Evolutionary conservation across 2,797 vertebrate species (phyloP), one percentile per base, ranked within the genome.

Genomic region (Cheracebus regulus): DNA sequence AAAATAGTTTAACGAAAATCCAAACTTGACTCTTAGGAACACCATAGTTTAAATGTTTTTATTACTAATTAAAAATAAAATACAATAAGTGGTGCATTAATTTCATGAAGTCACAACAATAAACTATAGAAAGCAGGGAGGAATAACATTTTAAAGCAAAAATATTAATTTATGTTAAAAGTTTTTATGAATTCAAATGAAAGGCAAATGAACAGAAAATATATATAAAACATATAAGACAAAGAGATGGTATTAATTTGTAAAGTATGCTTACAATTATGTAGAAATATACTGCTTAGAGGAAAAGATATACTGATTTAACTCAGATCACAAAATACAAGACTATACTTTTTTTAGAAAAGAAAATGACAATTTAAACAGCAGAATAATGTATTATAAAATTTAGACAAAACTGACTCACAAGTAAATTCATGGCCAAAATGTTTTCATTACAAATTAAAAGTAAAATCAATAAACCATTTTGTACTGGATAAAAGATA

Each of bases 381-480:
- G 20, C 28, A 76, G 80, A 46, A 84, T 84, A 72, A 57, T 41
- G 67, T 67, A 41, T 5, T 73, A 48, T 3, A 94, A 95, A n/a
- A 67, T 70, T 85, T 93, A 83, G 41, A 52, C 44, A 70, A 89
- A 92, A 57, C 73, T 61, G 48, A 72, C 5, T 80, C 52, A 58
- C 33, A 89, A 19, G 3, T 76, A 94, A 93, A 95, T 36, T 14
- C 9, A 26, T 36, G n/a, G 2, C 28, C 33, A 92, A 92, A 76
- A 80, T 81, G 87, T 84, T 86, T 89, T 92, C 15, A 84, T 86
- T 89, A 44, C 41, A 89, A 93, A 83, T 87, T 92, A 86, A 82
- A 95, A 85, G 8, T 26, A 92, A 61, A 89, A 92, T 83, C 64
- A 64, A 61, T 79, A 91, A 57, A 17, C 17, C 10, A 8, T 55